Conservation (phyloP, 2,797 vertebrate genomes). For the Kryptolebias ocellatus region DNA sequence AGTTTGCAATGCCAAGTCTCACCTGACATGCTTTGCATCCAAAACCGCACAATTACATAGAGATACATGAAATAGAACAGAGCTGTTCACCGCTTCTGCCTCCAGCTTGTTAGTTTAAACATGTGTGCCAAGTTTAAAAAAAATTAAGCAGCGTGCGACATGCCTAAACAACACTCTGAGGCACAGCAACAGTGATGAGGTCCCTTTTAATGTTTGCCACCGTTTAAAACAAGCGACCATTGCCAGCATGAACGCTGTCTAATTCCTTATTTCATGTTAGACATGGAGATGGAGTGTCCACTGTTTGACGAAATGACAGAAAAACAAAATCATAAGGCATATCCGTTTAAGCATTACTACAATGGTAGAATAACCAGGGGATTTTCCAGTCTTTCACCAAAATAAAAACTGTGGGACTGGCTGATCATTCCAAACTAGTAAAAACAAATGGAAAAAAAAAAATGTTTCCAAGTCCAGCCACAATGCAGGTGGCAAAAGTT, state of each 20-base stretch:
- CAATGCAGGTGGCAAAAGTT: slow-evolving; percentile 34
- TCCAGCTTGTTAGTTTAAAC: neutral
- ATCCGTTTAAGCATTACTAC: slow-evolving; percentile 3
- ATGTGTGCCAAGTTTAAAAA: neutral
- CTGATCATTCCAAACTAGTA: too few species aligned
- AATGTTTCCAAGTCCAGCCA: slow-evolving; percentile 19
- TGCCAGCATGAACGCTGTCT: neutral
- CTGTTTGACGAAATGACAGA: neutral
- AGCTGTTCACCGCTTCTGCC: neutral
- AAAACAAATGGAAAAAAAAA: slow-evolving; percentile 12
- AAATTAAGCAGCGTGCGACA: neutral
- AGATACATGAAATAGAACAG: neutral
- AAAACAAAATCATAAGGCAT: slow-evolving; percentile 1
- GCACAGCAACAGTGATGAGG: neutral
- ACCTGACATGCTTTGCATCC: too few species aligned
- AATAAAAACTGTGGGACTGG: too few species aligned
- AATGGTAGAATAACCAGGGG: slow-evolving; percentile 14
- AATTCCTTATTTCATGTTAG: slow-evolving; percentile 5
- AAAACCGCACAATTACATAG: too few species aligned
- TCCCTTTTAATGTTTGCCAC: neutral
- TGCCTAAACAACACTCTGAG: neutral
- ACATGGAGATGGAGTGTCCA: neutral
- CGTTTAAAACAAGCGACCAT: too few species aligned
- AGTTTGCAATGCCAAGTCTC: too few species aligned
- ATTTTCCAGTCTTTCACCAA: slow-evolving; percentile 13